A percentile compares a stretch with the other conserved stretches of the same genome.
phyloP scores from a whole-genome alignment of 2,797 vertebrate species.

The Euphonia xanthogaster region DNA sequence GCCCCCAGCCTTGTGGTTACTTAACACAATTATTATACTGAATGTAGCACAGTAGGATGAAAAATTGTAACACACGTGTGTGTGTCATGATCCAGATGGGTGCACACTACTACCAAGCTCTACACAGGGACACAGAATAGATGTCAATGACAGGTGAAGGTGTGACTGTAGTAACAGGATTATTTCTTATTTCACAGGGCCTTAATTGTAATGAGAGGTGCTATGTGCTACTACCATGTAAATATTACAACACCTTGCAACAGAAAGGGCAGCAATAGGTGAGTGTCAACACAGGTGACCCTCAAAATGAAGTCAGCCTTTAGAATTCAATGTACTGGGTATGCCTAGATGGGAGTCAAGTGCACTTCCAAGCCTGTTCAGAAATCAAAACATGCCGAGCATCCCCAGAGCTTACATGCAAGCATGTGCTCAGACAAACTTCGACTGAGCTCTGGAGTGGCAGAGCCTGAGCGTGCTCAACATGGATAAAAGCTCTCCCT shows the following conservation, averaged over 20 bases:
- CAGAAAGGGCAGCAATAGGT: not conserved
- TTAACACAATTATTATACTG: not conserved
- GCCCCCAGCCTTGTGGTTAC: not conserved
- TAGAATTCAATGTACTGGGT: not conserved
- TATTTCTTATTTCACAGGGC: not conserved
- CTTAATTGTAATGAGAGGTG: conserved; percentile 11
- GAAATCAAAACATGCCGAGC: conserved; percentile 46
- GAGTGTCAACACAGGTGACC: not conserved
- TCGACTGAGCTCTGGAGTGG: conserved; percentile 51
- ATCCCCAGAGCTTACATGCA: conserved; percentile 60
- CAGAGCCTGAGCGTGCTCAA: conserved; percentile 47
- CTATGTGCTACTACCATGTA: conserved; percentile 7
- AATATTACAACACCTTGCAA: not conserved
- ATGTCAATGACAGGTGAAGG: conserved; percentile 14
- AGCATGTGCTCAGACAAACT: conserved; percentile 62
- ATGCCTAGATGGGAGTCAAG: not conserved
- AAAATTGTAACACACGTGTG: not conserved
- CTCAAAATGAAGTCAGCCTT: not conserved
- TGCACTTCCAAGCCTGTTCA: conserved; percentile 41
- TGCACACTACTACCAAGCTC: not conserved
- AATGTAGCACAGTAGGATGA: not conserved
- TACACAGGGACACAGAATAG: not conserved
- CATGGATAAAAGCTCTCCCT: conserved; percentile 43
- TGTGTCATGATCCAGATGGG: not conserved
- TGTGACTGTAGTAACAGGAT: not conserved